phyloP scores from a whole-genome alignment of 1,140 invertebrate genomes.

The Araneus ventricosus region DNA sequence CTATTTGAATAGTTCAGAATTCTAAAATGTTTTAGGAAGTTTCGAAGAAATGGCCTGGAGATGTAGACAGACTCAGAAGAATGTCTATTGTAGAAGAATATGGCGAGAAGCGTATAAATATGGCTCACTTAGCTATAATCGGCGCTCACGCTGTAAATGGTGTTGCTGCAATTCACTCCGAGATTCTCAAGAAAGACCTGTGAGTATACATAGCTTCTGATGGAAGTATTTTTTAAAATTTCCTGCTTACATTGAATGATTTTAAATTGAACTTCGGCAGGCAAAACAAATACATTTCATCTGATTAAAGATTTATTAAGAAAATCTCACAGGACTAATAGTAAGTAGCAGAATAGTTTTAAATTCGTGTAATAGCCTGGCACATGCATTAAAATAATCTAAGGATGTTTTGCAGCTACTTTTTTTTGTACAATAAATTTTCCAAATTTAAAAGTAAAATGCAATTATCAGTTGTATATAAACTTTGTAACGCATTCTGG shows the following conservation, averaged over 20 bases:
- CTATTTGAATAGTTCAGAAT: not conserved
- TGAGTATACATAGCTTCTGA: not conserved
- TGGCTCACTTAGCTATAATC: constrained; percentile 98
- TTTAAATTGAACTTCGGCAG: not conserved
- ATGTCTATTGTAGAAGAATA: constrained; percentile 99
- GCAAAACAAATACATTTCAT: too few species aligned
- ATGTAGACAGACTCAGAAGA: constrained; percentile 91
- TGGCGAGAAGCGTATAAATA: constrained; percentile 98
- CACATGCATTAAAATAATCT: too few species aligned
- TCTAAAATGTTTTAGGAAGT: constrained; percentile 81
- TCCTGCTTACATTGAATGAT: not conserved
- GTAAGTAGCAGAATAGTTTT: too few species aligned
- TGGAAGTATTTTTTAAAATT: not conserved
- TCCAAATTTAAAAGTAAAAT: too few species aligned
- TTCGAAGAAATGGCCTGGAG: constrained; percentile 89
- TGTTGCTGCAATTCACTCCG: constrained; percentile 97
- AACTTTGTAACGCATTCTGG: too few species aligned
- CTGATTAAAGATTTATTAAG: too few species aligned
- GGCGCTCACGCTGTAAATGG: constrained; percentile 99
- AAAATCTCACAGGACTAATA: too few species aligned
- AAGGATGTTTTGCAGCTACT: too few species aligned
- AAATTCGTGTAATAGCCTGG: too few species aligned
- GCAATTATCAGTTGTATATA: too few species aligned
- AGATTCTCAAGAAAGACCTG: constrained; percentile 93
- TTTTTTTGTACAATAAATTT: too few species aligned